These are phyloP conservation scores for Cephus cinctus DNA, from an alignment of 1,140 invertebrate species.

Conservation along the genomic window DNA sequence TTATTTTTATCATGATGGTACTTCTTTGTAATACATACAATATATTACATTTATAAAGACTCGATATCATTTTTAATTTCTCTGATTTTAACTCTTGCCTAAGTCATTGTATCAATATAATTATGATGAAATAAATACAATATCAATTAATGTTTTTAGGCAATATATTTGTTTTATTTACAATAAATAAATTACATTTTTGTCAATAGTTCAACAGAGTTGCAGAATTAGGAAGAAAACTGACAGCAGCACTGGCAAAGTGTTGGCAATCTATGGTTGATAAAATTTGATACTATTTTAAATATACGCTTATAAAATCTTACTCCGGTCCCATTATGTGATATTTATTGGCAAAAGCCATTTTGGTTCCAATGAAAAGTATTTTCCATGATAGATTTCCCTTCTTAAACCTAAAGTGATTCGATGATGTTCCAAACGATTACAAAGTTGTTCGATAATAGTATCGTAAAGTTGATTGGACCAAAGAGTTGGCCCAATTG, in stretches of 20 bases:
- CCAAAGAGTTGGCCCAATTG: slow-evolving; percentile 10
- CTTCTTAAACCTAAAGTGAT: neutral
- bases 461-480: neutral
- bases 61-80: neutral
- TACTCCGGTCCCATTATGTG: slow-evolving; percentile 40
- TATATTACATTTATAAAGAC: neutral
- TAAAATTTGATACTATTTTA: slow-evolving; percentile 22
- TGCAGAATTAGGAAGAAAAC: slow-evolving; percentile 39
- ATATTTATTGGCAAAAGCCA: slow-evolving; percentile 34
- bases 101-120: no score
- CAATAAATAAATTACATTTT: slow-evolving; percentile 56
- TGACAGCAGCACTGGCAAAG: slow-evolving; percentile 34
- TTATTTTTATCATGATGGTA: neutral
- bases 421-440: neutral
- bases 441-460: slow-evolving; percentile 1
- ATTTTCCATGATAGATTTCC: slow-evolving; percentile 12
- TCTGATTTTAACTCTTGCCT: neutral
- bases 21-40: neutral
- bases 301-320: slow-evolving; percentile 37
- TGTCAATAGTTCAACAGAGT: slow-evolving; percentile 45
- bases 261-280: slow-evolving; percentile 28
- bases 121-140: neutral
- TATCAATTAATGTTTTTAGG: slow-evolving; percentile 25
- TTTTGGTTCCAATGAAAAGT: slow-evolving; percentile 24
- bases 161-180: slow-evolving; percentile 51